Evolutionary conservation across 2,888 invertebrate genomes (phyloP), one percentile per base, ranked within the genome.

Genomic region (Andrena camellia): DNA sequence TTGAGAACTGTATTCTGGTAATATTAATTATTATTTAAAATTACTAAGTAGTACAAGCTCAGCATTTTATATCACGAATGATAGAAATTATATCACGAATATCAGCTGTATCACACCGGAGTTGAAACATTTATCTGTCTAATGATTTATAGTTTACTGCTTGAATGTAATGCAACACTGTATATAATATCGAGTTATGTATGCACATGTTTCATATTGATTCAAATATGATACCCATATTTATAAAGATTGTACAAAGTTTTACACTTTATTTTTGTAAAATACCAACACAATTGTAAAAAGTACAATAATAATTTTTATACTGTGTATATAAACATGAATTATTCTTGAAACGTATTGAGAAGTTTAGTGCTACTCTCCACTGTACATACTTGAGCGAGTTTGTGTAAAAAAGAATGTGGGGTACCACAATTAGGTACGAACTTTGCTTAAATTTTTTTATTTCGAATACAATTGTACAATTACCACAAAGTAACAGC

Each of bases 251-350:
- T 84, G 71, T 84, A 73, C 33, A 83, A 60, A 60, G 60, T 70
- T 77, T 73, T 63, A 78, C 68, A 69, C 66, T 64, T 75, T 71
- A 79, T 77, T 79, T 83, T 83, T 69, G 57, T 79, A 83, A 63
- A 50, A 62, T 75, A 33, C 76, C 10, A 31, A 68, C n/a, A 57
- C 13, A 67, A 57, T 63, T 81, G 77, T 75, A 85, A 87, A 79
- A 85, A 72, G 52, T 64, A 78, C 59, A 75, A 80, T 59, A 83
- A 67, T 69, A 76, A 57, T 62, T 83, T 85, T 87, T 83, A 76
- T 78, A 82, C n/a, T 87, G 75, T 87, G 77, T 82, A 84, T 52
- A 74, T 80, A 70, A 72, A 62, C 63, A 57, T 59, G 48, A 62
- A 66, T 68, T 71, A 80, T 80, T 83, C 70, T 60, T 57, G 60